Evolutionary conservation across 1,140 invertebrate genomes (phyloP).

Genomic region (Chironomus striatipennis): DNA sequence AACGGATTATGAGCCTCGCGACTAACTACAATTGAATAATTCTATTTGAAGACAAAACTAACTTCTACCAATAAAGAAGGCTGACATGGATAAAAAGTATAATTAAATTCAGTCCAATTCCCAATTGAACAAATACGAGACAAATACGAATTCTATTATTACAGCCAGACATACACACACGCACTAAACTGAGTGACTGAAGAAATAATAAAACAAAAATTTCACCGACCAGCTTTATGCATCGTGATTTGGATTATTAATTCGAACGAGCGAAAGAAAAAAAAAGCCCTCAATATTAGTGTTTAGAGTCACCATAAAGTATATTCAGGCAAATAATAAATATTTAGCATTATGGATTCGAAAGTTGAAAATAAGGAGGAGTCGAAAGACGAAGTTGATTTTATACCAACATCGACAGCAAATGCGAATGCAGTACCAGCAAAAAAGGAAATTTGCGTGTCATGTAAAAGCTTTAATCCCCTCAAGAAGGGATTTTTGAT

Average conservation of each 20-base stretch:
- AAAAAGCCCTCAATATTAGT: background rate
- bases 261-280: no score
- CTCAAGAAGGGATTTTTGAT: slow-evolving; percentile 16
- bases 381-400: slow-evolving; percentile 4
- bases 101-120: slow-evolving; percentile 14
- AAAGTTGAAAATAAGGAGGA: slow-evolving; percentile 5
- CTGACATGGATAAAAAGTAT: slow-evolving; percentile 5
- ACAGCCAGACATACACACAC: background rate
- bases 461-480: slow-evolving; percentile 12
- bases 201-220: background rate
- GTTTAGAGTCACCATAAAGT: background rate
- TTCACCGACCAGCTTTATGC: slow-evolving; percentile 10
- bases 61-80: background rate
- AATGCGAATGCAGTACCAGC: background rate
- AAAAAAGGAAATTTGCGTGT: slow-evolving; percentile 21
- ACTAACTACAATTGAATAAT: background rate
- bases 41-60: background rate
- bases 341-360: slow-evolving; percentile 16
- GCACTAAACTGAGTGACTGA: background rate
- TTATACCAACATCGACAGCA: background rate
- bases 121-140: background rate
- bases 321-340: background rate
- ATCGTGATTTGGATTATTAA: slow-evolving; percentile 8
- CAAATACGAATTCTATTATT: background rate
- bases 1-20: background rate